These are phyloP conservation scores for Anastatus disparis DNA, from an alignment of 1,140 invertebrate species.

Conservation along the genomic window DNA sequence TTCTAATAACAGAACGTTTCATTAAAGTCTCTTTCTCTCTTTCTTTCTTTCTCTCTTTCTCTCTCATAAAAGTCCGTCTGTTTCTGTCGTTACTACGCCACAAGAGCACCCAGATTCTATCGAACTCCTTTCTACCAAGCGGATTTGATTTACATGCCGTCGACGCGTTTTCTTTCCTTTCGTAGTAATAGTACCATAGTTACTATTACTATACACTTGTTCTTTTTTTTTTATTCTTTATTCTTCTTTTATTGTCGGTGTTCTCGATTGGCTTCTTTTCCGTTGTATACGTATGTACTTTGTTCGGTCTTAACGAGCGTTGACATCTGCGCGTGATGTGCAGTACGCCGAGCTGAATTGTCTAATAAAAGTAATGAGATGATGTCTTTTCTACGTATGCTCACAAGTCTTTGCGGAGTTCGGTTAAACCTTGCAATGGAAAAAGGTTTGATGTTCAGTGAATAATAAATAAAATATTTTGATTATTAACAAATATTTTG, in stretches of 20 bases:
- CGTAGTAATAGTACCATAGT: not conserved
- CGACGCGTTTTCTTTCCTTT: not conserved
- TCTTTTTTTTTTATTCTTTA: not conserved
- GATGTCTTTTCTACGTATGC: not conserved
- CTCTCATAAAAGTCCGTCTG: not conserved
- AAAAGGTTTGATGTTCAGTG: too few species aligned
- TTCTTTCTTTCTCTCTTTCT: not conserved
- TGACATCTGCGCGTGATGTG: conserved; percentile 19
- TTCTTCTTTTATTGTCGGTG: not conserved
- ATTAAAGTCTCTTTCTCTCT: conserved; percentile 10
- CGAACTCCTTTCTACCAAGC: not conserved
- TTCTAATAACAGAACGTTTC: conserved; percentile 35
- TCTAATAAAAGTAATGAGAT: conserved; percentile 31
- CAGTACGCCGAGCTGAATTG: not conserved
- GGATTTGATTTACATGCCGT: conserved; percentile 31
- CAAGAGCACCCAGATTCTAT: conserved; percentile 21
- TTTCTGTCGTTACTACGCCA: conserved; percentile 1
- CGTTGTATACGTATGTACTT: not conserved
- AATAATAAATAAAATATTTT: too few species aligned
- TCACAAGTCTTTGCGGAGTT: too few species aligned
- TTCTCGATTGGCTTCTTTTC: conserved; percentile 7
- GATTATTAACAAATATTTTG: too few species aligned
- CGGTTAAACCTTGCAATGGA: too few species aligned
- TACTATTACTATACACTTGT: not conserved
- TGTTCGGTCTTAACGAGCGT: conserved; percentile 18